phyloP scores from a whole-genome alignment of 2,113 vertebrate species.

The Erythrocebus patas region DNA sequence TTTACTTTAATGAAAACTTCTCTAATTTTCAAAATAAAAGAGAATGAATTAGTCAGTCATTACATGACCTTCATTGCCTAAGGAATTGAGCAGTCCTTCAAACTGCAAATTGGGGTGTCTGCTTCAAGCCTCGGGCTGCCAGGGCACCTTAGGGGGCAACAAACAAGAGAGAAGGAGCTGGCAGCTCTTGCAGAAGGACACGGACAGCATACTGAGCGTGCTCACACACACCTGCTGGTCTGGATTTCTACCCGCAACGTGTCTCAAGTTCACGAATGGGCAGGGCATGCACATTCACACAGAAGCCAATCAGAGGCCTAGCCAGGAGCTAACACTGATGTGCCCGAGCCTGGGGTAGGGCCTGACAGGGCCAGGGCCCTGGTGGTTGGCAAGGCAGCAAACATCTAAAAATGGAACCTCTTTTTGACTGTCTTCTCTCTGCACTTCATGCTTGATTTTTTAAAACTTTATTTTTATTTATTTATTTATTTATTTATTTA shows the following conservation, averaged over 20 bases:
- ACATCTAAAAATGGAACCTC: not conserved
- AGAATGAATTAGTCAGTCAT: constrained; percentile 41
- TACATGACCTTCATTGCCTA: not conserved
- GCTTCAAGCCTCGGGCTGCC: not conserved
- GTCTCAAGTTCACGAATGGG: not conserved
- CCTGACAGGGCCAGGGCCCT: not conserved
- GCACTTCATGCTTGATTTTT: not conserved
- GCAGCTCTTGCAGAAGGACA: not conserved
- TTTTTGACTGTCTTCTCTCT: not conserved
- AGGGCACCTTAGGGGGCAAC: not conserved
- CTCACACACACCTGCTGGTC: not conserved
- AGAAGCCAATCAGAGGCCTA: not conserved
- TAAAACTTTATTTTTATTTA: too few species aligned
- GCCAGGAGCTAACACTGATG: not conserved
- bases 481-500: too few species aligned
- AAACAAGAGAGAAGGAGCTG: not conserved
- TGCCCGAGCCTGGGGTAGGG: not conserved
- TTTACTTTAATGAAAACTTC: constrained; percentile 36
- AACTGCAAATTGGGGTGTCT: not conserved
- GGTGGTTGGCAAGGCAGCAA: not conserved
- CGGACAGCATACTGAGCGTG: not conserved
- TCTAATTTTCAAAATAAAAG: constrained; percentile 56
- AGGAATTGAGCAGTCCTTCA: constrained; percentile 30
- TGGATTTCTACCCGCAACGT: not conserved
- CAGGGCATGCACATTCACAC: not conserved